Conservation (phyloP, 2,797 vertebrate genomes). For the Babyrousa celebensis region DNA sequence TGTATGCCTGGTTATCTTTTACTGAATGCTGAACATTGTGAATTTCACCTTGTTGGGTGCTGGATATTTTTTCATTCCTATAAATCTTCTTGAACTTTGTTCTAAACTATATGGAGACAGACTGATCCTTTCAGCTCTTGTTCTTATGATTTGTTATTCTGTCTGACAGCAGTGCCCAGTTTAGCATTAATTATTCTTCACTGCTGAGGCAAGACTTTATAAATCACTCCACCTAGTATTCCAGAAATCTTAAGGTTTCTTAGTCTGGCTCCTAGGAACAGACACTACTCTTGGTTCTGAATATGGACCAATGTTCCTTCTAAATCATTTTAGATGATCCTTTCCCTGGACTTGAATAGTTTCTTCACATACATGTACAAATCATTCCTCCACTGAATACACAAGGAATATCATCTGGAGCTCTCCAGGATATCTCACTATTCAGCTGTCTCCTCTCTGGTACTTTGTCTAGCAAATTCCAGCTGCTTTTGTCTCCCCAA, state of each 20-base stretch:
- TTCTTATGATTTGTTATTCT: constrained; percentile 4
- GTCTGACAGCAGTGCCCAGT: neutral
- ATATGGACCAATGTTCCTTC: neutral
- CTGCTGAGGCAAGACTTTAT: neutral
- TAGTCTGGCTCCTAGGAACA: neutral
- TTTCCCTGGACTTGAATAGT: too few species aligned
- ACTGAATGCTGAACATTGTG: neutral
- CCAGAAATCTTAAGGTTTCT: neutral
- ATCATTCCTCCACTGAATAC: neutral
- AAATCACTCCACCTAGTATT: neutral
- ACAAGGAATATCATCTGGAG: neutral
- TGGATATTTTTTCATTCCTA: neutral
- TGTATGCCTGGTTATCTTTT: neutral
- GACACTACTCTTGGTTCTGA: neutral
- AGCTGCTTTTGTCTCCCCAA: neutral
- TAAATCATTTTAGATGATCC: neutral
- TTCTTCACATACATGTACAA: neutral
- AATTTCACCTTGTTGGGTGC: neutral
- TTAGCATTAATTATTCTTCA: neutral
- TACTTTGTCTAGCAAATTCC: neutral
- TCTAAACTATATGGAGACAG: neutral
- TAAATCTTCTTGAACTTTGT: neutral
- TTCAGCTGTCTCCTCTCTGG: neutral
- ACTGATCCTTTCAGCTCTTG: neutral
- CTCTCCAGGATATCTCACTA: neutral